Conservation (phyloP, 2,888 invertebrate species). For the Stenolophus ochropezus region DNA sequence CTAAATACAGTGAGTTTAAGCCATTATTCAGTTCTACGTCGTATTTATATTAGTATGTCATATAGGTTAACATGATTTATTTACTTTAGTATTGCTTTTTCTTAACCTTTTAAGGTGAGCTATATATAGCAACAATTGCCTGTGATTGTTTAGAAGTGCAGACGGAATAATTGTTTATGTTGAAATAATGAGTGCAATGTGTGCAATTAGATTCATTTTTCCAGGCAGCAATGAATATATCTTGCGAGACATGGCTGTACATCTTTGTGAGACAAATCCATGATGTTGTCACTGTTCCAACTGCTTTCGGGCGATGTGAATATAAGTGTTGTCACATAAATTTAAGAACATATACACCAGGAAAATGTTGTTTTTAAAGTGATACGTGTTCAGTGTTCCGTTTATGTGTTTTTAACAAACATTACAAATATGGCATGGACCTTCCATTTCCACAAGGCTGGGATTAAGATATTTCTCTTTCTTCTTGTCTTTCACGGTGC, state of each 20-base stretch:
- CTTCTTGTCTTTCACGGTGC: conserved; percentile 15
- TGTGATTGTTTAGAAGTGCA: conserved; percentile 43
- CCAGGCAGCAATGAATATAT: conserved; percentile 51
- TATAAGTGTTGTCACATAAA: conserved; percentile 2
- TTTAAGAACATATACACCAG: conserved; percentile 4
- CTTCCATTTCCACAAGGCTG: conserved; percentile 18
- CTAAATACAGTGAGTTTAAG: conserved; percentile 42
- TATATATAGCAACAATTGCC: conserved; percentile 54
- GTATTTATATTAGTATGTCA: conserved; percentile 46
- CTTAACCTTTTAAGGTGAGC: conserved; percentile 59
- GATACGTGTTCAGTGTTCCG: conserved; percentile 39
- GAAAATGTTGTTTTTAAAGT: conserved; percentile 22
- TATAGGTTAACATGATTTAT: conserved; percentile 59
- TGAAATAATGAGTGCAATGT: not conserved
- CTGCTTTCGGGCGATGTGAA: conserved; percentile 38
- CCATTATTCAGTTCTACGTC: conserved; percentile 28
- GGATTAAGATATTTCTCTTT: conserved; percentile 35
- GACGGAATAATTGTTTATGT: conserved; percentile 11
- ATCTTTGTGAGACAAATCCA: conserved; percentile 15
- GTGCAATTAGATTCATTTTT: conserved; percentile 17
- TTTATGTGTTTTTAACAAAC: conserved; percentile 42
- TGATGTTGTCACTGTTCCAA: not conserved
- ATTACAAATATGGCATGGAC: conserved; percentile 54
- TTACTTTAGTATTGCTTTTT: conserved; percentile 57
- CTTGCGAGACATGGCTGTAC: conserved; percentile 24